Evolutionary conservation across 2,113 vertebrate species (phyloP).

Genomic region (Ammospiza nelsoni): DNA sequence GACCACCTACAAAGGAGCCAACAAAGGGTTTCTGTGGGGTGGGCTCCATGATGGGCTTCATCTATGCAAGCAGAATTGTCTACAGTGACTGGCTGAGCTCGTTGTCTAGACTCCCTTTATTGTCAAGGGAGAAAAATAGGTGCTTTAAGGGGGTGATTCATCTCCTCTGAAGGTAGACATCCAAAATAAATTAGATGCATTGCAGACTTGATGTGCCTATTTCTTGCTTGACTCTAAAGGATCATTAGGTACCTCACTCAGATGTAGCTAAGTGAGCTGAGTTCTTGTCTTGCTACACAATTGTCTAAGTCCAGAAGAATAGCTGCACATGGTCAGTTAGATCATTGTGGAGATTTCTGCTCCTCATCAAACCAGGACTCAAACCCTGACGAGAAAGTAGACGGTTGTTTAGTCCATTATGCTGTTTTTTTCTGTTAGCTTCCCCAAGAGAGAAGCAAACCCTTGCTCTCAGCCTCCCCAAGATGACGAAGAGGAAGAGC

Average conservation of each 20-base stretch:
- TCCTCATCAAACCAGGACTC: background rate
- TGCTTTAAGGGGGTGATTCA: constrained; percentile 60
- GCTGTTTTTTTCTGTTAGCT: background rate
- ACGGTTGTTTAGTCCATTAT: background rate
- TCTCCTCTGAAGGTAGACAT: constrained; percentile 57
- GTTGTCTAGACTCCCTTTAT: constrained; percentile 55
- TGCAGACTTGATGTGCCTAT: constrained; percentile 56
- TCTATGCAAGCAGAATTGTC: constrained; percentile 15
- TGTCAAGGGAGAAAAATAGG: constrained; percentile 52
- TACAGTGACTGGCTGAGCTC: constrained; percentile 14
- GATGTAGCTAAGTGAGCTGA: constrained; percentile 51
- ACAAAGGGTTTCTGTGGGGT: constrained; percentile 14
- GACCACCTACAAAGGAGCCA: constrained; percentile 44
- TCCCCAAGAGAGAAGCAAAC: background rate
- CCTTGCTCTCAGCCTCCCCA: background rate
- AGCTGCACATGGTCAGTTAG: background rate
- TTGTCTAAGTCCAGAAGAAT: constrained; percentile 17
- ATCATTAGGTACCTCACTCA: constrained; percentile 58
- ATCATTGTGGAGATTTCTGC: constrained; percentile 10
- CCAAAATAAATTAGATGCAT: constrained; percentile 65
- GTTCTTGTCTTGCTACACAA: background rate
- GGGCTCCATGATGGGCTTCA: constrained; percentile 13
- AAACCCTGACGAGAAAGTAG: background rate
- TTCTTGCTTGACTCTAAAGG: constrained; percentile 55
- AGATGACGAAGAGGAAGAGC: background rate